These are phyloP conservation scores for Antheraea yamamai DNA, from an alignment of 2,888 invertebrate species.

Conservation along the genomic window DNA sequence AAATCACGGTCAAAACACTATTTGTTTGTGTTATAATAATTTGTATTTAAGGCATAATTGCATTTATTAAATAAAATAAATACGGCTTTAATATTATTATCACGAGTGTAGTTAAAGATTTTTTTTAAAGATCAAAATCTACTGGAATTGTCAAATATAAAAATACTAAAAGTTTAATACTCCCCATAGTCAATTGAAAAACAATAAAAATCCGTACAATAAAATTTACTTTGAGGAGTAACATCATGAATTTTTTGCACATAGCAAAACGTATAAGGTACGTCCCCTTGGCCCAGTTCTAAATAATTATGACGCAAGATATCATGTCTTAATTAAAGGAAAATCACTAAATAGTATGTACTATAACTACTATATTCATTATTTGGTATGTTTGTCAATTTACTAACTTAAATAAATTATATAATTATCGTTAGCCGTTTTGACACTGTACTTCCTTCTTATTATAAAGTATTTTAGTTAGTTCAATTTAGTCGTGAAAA, in stretches of 20 bases:
- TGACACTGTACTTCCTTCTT: neutral
- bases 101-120: no score
- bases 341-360: neutral
- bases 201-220: no score
- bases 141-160: no score
- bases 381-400: neutral
- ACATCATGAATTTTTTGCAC: no score
- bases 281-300: neutral
- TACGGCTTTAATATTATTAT: no score
- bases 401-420: neutral
- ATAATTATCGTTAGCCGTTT: neutral
- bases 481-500: neutral
- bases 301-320: slow-evolving; percentile 5
- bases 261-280: neutral
- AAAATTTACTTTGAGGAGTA: no score
- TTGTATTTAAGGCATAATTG: no score
- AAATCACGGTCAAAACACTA: neutral
- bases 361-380: neutral
- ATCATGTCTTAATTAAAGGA: neutral
- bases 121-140: no score
- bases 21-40: neutral
- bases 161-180: no score
- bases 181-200: no score
- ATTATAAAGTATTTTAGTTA: neutral
- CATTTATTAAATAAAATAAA: no score